These are phyloP conservation scores for Hephaestus fuliginosus DNA, from an alignment of 2,797 vertebrate species.

Conservation along the genomic window DNA sequence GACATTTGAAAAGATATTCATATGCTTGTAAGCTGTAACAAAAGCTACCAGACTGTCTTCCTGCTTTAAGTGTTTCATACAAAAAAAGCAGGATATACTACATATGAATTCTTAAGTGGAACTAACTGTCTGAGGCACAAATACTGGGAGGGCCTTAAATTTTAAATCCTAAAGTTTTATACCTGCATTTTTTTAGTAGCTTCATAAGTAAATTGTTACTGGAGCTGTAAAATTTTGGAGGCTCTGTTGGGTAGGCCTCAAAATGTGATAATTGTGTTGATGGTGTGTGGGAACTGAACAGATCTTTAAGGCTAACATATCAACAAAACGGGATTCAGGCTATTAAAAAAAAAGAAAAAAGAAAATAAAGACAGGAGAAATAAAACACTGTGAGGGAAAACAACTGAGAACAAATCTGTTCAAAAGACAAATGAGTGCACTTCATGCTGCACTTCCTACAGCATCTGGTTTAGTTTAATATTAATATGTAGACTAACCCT, in stretches of 20 bases:
- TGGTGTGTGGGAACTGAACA: too few relatives aligned
- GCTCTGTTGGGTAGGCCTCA: too few relatives aligned
- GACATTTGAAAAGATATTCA: conserved; percentile 11
- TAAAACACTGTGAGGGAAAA: background rate
- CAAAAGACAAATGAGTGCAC: background rate
- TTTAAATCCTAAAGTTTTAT: background rate
- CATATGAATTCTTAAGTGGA: background rate
- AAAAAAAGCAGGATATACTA: background rate
- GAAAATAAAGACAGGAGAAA: too few relatives aligned
- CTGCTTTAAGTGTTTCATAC: background rate
- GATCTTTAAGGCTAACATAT: background rate
- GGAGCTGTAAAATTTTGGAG: too few relatives aligned
- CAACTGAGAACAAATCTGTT: background rate
- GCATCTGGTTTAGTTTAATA: background rate
- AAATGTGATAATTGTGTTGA: too few relatives aligned
- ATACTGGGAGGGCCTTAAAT: background rate
- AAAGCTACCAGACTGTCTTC: background rate
- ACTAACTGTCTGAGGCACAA: background rate
- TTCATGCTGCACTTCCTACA: background rate
- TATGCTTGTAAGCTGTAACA: background rate
- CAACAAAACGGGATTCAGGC: background rate
- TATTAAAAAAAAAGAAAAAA: too few relatives aligned
- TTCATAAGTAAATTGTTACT: conserved; percentile 8
- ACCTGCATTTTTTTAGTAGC: background rate
- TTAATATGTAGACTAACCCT: background rate